Percentiles rank a stretch among this genome's conserved stretches.
These are phyloP conservation scores for Archegozetes longisetosus DNA, from an alignment of 1,140 invertebrate genomes.

Conservation along the genomic window DNA sequence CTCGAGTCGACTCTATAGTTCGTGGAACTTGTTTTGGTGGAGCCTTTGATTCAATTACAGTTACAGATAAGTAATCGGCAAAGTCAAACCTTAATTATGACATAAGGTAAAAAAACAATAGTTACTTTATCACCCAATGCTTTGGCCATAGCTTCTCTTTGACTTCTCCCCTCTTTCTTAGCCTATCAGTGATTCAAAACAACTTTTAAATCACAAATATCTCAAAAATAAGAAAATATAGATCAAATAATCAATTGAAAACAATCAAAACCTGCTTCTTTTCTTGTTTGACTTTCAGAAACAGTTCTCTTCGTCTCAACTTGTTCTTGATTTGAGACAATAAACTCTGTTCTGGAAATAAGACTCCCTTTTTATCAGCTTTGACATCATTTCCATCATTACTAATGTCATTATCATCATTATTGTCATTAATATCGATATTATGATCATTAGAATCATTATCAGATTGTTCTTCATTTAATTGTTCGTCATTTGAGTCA, in stretches of 20 bases:
- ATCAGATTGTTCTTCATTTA: background rate
- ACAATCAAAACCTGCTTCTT: constrained; percentile 1
- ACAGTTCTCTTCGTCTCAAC: background rate
- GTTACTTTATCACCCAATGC: background rate
- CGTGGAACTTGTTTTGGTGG: constrained; percentile 57
- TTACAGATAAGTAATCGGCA: background rate
- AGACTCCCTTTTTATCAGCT: background rate
- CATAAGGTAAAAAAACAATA: no score
- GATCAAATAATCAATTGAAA: background rate
- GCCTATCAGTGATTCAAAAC: background rate
- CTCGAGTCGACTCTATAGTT: constrained; percentile 78
- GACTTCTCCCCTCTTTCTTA: background rate
- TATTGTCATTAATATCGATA: background rate
- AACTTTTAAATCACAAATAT: no score
- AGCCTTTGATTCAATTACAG: background rate
- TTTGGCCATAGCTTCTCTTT: background rate
- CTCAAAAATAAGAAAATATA: no score
- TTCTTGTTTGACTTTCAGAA: background rate
- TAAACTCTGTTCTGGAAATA: background rate
- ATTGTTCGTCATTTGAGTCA: background rate
- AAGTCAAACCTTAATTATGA: background rate
- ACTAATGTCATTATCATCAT: background rate
- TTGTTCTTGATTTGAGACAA: constrained; percentile 7
- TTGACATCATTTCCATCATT: constrained; percentile 1
- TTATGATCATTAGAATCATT: background rate